Base-by-base conservation (phyloP, 2,113 vertebrate species). In the Globicephala melas region DNA sequence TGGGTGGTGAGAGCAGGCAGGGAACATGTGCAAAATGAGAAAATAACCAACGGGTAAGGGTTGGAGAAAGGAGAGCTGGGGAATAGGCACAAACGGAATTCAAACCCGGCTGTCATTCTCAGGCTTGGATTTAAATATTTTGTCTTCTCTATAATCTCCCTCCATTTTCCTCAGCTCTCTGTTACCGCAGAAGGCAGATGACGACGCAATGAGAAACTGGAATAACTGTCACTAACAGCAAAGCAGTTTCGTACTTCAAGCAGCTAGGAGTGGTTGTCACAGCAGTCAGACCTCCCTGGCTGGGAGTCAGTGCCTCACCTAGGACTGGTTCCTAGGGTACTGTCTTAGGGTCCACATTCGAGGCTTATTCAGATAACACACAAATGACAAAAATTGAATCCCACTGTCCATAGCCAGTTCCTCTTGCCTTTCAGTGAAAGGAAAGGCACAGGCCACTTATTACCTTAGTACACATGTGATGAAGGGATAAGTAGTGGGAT, bases 1-100 rank as follows among this genome's bases (percentile, higher is more conserved):
- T 62, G 83, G 85, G 47, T 92, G 55, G 33, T 68, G 38, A 76
- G 73, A 80, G 9, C 25, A 88, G 88, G 38, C 33, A 85, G 60
- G 60, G 25, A 53, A 89, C 8, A 58, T 21, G 41, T 91, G 81
- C 21, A 5, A 26, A 91, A 65, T 12, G 60, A 94, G 50, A 88
- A 94, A 94, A 93, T 31, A 44, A 53, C 38, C 20, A 67, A 4
- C 44, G 7, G 36, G 14, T 15, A 44, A 38, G n/a, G 74, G 20
- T 4, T 36, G 53, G 41, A 21, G 11, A 28, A 14, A 21, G 26
- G 18, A 21, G 33, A 60, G 36, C 23, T 0, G 10, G 28, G 26
- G 67, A 70, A 47, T 8, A 93, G 89, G 85, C 95, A 97, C 94
- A 91, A 84, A 76, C 2, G 58, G 82, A 86, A 73, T 70, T 70